Base-by-base conservation (phyloP, 1,140 invertebrate species). In the Cotesia vestalis region DNA sequence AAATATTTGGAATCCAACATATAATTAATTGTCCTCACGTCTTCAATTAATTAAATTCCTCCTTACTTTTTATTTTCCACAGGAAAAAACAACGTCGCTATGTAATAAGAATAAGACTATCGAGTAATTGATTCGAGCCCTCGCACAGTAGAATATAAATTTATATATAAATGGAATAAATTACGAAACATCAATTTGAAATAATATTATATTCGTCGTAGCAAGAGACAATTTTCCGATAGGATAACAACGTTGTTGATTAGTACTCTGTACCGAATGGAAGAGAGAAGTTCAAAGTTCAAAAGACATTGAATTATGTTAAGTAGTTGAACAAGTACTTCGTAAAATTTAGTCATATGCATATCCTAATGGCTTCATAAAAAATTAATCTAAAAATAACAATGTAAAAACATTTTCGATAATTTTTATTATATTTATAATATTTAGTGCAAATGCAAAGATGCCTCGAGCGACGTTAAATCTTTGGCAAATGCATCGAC, bases 11-110 rank as follows among this genome's bases (percentile, higher is more conserved):
- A 12, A 27, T 61, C 34, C 34, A 61, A 27, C 20, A 20, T 20
- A 61, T 61, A 61, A 61, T 61, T 61, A 36, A 34, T 4, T 34
- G 6, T 61, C 34, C 34, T 34, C 40, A 46, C 40, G 40, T 11
- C 40, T 40, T 40, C 9, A 40, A 40, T 40, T 40, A 40, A 40
- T 40, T 40, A 40, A 40, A 40, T 8, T 40, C 38, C 9, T 40
- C 9, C 9, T 40, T 40, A 8, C 38, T 8, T 40, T 40, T 40
- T 40, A 40, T 9, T 8, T 8, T 8, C 38, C 1, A 40, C 38
- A 4, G 38, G 9, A 40, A 40, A 40, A 8, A 27, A 27, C 27
- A 27, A 27, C 27, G 1, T 27, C 1, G 27, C 27, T 2, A 27
- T 27, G 27, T 27, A 27, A 40, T 40, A 40, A 8, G 5, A 8